Evolutionary conservation across 2,113 vertebrate genomes (phyloP).

Genomic region (Dipodomys ordii): DNA sequence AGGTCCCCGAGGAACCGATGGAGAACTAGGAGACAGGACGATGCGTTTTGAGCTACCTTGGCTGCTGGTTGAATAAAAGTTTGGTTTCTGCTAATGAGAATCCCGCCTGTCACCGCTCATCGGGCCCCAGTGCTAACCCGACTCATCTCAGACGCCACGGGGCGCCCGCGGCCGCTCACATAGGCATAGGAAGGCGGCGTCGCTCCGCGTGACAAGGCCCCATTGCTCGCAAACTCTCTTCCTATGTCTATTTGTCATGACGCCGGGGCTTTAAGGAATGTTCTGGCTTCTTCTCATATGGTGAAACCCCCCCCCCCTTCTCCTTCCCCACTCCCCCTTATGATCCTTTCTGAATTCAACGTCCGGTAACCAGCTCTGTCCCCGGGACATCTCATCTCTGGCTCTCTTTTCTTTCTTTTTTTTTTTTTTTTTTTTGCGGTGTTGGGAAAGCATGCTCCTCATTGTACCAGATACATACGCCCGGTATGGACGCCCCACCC

Average conservation of each 20-base stretch:
- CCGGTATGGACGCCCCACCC: constrained; percentile 76
- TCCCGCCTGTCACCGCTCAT: constrained; percentile 94
- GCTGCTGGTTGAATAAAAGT: constrained; percentile 89
- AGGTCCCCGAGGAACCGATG: no score
- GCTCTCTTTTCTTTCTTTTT: constrained; percentile 86
- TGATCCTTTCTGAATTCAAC: constrained; percentile 84
- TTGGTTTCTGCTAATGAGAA: constrained; percentile 85
- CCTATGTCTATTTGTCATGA: constrained; percentile 91
- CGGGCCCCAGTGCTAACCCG: constrained; percentile 88
- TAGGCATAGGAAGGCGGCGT: constrained; percentile 89
- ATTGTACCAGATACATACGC: constrained; percentile 88
- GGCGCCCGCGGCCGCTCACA: constrained; percentile 89
- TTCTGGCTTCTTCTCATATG: constrained; percentile 89
- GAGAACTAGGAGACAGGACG: constrained; percentile 68
- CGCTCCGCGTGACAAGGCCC: constrained; percentile 60
- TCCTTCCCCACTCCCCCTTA: constrained; percentile 49
- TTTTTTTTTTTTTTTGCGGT: constrained; percentile 88
- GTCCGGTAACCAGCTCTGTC: constrained; percentile 80
- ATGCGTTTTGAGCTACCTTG: constrained; percentile 82
- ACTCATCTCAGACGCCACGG: constrained; percentile 90
- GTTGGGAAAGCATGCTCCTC: constrained; percentile 92
- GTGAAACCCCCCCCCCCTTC: constrained; percentile 74
- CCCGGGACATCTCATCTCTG: constrained; percentile 87
- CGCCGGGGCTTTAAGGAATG: constrained; percentile 90
- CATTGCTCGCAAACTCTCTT: constrained; percentile 83